These are phyloP conservation scores for Cotesia glomerata DNA, from an alignment of 1,140 invertebrate genomes.

Conservation along the genomic window DNA sequence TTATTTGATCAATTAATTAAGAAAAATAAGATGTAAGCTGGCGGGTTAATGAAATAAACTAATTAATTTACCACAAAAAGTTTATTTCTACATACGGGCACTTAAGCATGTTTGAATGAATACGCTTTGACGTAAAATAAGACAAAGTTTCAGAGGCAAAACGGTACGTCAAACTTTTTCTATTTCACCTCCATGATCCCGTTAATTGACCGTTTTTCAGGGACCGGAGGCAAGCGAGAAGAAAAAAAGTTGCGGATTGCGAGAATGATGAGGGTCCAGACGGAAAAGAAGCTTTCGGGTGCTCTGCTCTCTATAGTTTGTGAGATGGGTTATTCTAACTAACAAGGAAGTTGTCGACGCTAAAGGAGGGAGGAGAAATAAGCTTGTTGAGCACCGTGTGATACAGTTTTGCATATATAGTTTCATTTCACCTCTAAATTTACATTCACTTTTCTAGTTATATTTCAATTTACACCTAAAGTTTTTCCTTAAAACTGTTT, in stretches of 20 bases:
- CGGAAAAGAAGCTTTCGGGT: background rate
- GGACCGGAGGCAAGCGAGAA: background rate
- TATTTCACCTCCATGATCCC: background rate
- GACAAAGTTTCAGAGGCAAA: background rate
- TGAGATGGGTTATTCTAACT: background rate
- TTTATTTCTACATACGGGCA: background rate
- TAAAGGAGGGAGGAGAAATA: background rate
- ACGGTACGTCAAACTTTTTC: slow-evolving; percentile 18
- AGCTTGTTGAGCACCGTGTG: no score
- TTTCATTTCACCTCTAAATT: no score
- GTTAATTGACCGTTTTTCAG: slow-evolving; percentile 15
- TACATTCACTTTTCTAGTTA: no score
- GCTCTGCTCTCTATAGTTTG: background rate
- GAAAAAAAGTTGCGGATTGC: background rate
- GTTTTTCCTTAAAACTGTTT: no score
- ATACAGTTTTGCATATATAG: no score
- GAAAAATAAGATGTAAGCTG: no score
- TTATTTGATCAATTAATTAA: no score
- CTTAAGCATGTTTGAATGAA: no score
- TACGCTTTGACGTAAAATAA: background rate
- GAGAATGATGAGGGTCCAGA: background rate
- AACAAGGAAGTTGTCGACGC: background rate
- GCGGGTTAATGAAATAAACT: no score
- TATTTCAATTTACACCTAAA: no score
- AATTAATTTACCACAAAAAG: no score